These are phyloP conservation scores for Galerucella nymphaeae DNA, from an alignment of 2,888 invertebrate genomes.

Conservation along the genomic window DNA sequence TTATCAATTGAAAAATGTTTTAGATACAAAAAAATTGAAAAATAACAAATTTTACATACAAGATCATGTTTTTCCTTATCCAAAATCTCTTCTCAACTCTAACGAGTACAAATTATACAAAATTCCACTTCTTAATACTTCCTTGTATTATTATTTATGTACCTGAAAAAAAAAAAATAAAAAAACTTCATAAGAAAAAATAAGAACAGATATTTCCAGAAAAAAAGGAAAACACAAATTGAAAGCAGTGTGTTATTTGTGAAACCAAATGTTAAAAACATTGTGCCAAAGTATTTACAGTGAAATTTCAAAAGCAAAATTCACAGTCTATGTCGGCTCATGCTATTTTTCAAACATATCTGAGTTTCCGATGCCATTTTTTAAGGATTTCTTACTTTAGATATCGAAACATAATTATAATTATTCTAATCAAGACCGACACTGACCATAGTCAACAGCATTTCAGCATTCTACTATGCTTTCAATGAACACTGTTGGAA, in stretches of 20 bases:
- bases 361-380: too few relatives aligned
- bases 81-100: neutral
- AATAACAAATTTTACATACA: slow-evolving; percentile 5
- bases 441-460: too few relatives aligned
- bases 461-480: too few relatives aligned
- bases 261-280: neutral
- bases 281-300: neutral
- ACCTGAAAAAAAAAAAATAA: neutral
- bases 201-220: neutral
- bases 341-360: too few relatives aligned
- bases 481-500: too few relatives aligned
- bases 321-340: too few relatives aligned
- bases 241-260: neutral
- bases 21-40: too few relatives aligned
- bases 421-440: too few relatives aligned
- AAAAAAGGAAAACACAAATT: neutral
- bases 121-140: neutral
- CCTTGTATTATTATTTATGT: neutral
- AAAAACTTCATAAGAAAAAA: neutral
- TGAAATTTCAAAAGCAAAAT: neutral
- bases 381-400: too few relatives aligned
- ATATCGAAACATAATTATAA: too few relatives aligned
- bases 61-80: neutral
- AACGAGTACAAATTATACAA: neutral
- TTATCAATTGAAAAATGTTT: too few relatives aligned